phyloP scores from a whole-genome alignment of 2,888 invertebrate species.

The Elysia crispata region DNA sequence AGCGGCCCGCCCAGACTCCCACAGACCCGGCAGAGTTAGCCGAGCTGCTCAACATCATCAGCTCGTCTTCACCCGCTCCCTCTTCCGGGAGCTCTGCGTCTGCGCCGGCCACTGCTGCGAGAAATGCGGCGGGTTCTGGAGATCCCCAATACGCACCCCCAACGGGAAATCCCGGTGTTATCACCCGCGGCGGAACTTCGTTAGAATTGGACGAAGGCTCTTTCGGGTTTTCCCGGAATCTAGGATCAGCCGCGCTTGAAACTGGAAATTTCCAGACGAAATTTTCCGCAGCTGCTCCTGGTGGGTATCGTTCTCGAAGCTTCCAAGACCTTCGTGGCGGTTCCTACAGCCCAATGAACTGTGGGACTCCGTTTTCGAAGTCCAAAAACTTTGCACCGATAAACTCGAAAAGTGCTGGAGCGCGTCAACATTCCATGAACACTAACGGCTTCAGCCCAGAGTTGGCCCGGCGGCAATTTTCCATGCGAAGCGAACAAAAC shows the following conservation, averaged over 20 bases:
- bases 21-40: slow-evolving; percentile 47
- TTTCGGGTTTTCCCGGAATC: no score
- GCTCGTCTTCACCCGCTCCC: slow-evolving; percentile 28
- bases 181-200: no score
- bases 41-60: slow-evolving; percentile 44
- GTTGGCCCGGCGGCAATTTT: slow-evolving; percentile 12
- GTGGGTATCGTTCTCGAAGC: no score
- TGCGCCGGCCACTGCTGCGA: no score
- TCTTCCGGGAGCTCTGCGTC: background rate
- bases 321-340: no score
- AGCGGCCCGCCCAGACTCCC: slow-evolving; percentile 40
- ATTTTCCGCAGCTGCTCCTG: no score
- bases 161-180: no score
- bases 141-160: background rate
- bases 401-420: background rate
- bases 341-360: no score
- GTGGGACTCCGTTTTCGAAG: background rate
- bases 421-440: background rate
- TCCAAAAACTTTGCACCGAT: background rate
- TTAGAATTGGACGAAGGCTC: no score
- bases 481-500: slow-evolving; percentile 21
- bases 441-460: slow-evolving; percentile 20
- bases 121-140: no score
- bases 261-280: no score
- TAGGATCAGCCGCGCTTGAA: no score